These are phyloP conservation scores for Liposcelis brunnea DNA, from an alignment of 2,888 invertebrate genomes.

Conservation along the genomic window DNA sequence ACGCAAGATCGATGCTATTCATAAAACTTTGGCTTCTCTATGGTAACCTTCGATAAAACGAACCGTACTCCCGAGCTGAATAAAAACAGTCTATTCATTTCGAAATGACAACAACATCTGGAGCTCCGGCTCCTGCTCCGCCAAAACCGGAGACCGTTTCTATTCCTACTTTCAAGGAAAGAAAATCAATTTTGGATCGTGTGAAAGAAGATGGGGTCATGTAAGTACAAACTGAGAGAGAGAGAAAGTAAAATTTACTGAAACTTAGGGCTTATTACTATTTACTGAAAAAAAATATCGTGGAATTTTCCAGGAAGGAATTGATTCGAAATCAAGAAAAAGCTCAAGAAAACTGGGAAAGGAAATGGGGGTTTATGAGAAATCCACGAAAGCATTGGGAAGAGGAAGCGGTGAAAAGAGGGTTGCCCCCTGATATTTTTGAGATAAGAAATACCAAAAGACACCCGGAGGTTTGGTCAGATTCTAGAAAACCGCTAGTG, in stretches of 20 bases:
- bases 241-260: no score
- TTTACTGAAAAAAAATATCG: no score
- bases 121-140: no score
- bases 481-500: not conserved
- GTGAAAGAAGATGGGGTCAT: constrained; percentile 6
- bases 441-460: constrained; percentile 10
- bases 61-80: no score
- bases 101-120: no score
- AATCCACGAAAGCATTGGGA: constrained; percentile 19
- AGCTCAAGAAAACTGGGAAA: constrained; percentile 21
- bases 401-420: constrained; percentile 11
- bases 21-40: no score
- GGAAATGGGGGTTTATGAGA: constrained; percentile 24
- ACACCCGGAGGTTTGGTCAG: not conserved
- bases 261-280: no score
- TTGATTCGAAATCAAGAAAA: constrained; percentile 22
- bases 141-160: no score
- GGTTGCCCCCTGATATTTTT: constrained; percentile 13
- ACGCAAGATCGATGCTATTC: no score
- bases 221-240: not conserved
- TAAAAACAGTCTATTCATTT: no score
- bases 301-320: constrained; percentile 21
- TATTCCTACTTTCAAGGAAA: not conserved
- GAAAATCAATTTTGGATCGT: not conserved
- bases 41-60: no score